phyloP scores from a whole-genome alignment of 1,140 invertebrate species.

The Maconellicoccus hirsutus region DNA sequence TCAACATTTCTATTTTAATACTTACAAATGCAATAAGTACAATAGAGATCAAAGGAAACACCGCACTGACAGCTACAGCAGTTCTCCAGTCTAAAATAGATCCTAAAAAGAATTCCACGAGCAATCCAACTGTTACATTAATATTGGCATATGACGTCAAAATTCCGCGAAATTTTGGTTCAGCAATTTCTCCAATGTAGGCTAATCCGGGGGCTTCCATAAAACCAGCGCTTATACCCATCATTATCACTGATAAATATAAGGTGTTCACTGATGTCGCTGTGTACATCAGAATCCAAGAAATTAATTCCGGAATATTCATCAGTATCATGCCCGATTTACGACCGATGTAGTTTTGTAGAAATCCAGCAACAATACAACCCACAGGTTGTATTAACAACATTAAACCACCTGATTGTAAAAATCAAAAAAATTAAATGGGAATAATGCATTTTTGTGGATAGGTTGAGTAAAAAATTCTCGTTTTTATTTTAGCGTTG shows the following conservation, averaged over 20 bases:
- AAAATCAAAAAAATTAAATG: not conserved
- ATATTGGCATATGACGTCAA: slow-evolving; percentile 23
- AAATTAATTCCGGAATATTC: slow-evolving; percentile 28
- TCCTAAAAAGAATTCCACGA: slow-evolving; percentile 21
- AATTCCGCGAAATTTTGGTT: slow-evolving; percentile 28
- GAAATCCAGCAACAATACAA: slow-evolving; percentile 30
- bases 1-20: no score
- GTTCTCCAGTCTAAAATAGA: slow-evolving; percentile 25
- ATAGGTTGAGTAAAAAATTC: no score
- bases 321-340: slow-evolving; percentile 29
- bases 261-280: slow-evolving; percentile 24
- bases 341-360: slow-evolving; percentile 30
- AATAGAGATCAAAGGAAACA: slow-evolving; percentile 26
- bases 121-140: not conserved
- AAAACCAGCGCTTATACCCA: slow-evolving; percentile 37
- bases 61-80: slow-evolving; percentile 23
- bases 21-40: slow-evolving; percentile 19
- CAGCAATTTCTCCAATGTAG: slow-evolving; percentile 42
- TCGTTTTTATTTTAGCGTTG: no score
- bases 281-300: slow-evolving; percentile 28
- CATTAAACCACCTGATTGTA: slow-evolving; percentile 31
- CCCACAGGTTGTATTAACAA: slow-evolving; percentile 32
- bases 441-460: no score
- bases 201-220: slow-evolving; percentile 39
- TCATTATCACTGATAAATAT: slow-evolving; percentile 26